Evolutionary conservation across 2,797 vertebrate genomes (phyloP).

Genomic region (Spondyliosoma cantharus): DNA sequence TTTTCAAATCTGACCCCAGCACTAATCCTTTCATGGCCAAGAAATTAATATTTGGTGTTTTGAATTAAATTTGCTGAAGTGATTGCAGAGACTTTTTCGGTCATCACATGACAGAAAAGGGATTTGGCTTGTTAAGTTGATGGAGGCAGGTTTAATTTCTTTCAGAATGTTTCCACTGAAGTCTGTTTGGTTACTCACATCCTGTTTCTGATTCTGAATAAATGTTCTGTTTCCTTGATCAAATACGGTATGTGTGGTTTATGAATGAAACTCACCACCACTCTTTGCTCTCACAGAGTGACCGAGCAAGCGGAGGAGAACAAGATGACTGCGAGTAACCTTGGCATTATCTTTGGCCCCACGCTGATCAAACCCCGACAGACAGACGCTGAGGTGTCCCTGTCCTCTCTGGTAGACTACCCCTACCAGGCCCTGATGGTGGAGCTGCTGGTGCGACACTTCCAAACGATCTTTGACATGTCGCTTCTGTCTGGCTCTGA

Average conservation of each 20-base stretch:
- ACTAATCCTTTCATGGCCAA: neutral
- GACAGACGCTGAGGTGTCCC: constrained; percentile 91
- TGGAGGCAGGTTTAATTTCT: neutral
- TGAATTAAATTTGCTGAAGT: neutral
- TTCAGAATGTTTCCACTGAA: neutral
- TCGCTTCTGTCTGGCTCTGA: constrained; percentile 69
- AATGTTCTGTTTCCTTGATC: neutral
- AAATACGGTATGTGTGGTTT: neutral
- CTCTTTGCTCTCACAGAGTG: constrained; percentile 83
- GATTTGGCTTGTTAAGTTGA: neutral
- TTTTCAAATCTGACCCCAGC: constrained; percentile 16
- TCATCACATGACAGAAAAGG: neutral
- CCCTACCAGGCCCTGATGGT: constrained; percentile 95
- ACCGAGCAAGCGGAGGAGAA: constrained; percentile 93
- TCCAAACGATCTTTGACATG: constrained; percentile 88
- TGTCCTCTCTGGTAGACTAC: constrained; percentile 96
- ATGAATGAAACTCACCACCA: neutral
- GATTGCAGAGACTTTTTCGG: neutral
- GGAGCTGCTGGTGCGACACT: constrained; percentile 92
- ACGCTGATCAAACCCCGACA: constrained; percentile 93
- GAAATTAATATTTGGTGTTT: too few relatives aligned
- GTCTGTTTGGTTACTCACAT: neutral
- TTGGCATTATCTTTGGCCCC: constrained; percentile 98
- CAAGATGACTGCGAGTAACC: constrained; percentile 97
- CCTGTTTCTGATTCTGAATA: neutral